These are phyloP conservation scores for Mythimna ferrago DNA, from an alignment of 2,888 invertebrate genomes.

Conservation along the genomic window DNA sequence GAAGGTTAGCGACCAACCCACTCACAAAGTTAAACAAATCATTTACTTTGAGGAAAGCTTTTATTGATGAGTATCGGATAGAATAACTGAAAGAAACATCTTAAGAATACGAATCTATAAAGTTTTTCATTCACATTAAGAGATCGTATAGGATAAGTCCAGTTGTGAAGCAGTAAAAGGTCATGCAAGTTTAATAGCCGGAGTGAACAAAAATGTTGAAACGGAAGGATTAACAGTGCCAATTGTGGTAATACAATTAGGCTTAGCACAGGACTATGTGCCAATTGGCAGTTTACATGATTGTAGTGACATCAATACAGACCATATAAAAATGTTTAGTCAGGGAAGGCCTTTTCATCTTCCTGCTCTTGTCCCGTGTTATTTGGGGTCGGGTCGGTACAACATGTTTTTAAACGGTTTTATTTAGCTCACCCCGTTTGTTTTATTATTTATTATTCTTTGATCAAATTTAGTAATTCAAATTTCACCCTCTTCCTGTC, in stretches of 20 bases:
- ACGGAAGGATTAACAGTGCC: constrained; percentile 1
- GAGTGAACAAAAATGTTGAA: neutral
- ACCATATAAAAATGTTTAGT: neutral
- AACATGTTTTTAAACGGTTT: too few species aligned
- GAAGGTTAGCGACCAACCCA: neutral
- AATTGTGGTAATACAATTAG: constrained; percentile 18
- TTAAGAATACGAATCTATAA: neutral
- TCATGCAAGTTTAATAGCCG: neutral
- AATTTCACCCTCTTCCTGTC: too few species aligned
- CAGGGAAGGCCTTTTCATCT: too few species aligned
- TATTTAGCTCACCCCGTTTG: too few species aligned
- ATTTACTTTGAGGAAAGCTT: constrained; percentile 1
- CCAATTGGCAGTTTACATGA: constrained; percentile 9
- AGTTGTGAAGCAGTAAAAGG: neutral
- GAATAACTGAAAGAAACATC: neutral
- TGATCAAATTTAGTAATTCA: too few species aligned
- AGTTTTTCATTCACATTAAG: neutral
- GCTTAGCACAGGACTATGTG: neutral
- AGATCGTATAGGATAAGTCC: too few species aligned
- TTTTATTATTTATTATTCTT: too few species aligned
- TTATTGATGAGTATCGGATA: neutral
- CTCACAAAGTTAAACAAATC: neutral
- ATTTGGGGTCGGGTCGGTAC: too few species aligned
- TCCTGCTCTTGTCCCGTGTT: too few species aligned
- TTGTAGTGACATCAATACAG: neutral